These are phyloP conservation scores for Hepsetus odoe DNA, from an alignment of 2,113 vertebrate genomes.

Conservation along the genomic window DNA sequence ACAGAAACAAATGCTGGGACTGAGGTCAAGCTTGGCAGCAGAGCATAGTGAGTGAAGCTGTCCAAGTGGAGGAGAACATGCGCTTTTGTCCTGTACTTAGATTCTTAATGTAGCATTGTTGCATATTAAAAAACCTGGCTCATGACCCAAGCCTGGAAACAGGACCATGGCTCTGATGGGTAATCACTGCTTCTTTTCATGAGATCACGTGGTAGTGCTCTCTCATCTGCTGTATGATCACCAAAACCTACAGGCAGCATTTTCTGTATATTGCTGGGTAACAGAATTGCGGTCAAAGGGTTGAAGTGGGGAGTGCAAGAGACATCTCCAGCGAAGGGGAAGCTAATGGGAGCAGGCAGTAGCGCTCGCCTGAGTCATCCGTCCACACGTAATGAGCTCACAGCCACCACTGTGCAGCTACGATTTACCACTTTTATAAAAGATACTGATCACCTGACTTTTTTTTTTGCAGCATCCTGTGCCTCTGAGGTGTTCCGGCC, in stretches of 20 bases:
- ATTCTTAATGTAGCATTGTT: conserved; percentile 41
- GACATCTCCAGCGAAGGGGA: conserved; percentile 16
- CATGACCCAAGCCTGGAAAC: background rate
- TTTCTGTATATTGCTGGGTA: background rate
- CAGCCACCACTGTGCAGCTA: background rate
- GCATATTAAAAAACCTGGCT: conserved; percentile 26
- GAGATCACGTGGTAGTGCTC: background rate
- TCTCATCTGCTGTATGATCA: background rate
- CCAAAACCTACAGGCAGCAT: background rate
- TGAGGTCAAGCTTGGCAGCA: conserved; percentile 6
- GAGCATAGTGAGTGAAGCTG: conserved; percentile 24
- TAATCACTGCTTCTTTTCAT: background rate
- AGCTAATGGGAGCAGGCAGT: conserved; percentile 41
- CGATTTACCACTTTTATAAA: background rate
- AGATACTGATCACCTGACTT: background rate
- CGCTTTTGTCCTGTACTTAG: conserved; percentile 41
- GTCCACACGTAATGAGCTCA: conserved; percentile 30
- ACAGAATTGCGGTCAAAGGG: background rate
- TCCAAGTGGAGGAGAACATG: conserved; percentile 34
- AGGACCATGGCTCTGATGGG: background rate
- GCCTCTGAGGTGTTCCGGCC: background rate
- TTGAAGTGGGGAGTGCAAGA: background rate
- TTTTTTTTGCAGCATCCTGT: background rate
- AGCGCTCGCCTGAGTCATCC: conserved; percentile 41
- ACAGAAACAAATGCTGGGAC: conserved; percentile 15